Base-by-base conservation (phyloP, 2,113 vertebrate species). In the Oreochromis niloticus region DNA sequence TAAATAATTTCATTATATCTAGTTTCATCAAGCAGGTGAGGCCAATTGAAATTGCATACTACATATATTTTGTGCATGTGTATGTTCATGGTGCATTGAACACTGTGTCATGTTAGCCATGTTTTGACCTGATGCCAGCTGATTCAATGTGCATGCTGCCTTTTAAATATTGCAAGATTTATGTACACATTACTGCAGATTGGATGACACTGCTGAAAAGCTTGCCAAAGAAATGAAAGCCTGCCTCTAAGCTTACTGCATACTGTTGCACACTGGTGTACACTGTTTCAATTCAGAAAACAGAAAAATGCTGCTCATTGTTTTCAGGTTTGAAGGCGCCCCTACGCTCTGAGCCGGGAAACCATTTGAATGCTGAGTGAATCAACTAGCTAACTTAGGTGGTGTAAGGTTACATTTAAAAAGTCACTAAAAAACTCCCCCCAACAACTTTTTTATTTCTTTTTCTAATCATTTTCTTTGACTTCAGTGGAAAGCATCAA, bases 151-250 rank as follows among this genome's bases (percentile, higher is more conserved):
- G 71, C 16, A 17, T 0, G 2, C 68, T 46, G 14, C 41, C 24
- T 1, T 48, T 48, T 48, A 17, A 30, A 48, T 19, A 30, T 30
- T 30, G 71, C 8, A 48, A 19, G 43, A 43, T 73, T 48, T 73
- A 10, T 46, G 39, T 41, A 68, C 63, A 68, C 36, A 41, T 41
- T 68, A 14, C 19, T 68, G 0, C 0, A 4, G 63, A 43, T 0
- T 73, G 68, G 2, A 24, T 73, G 41, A 73, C 39, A 73, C 0
- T 17, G 22, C 39, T 73, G 39, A 46, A 27, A 73, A 9, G 14
- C 68, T 10, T 24, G 22, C 68, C 39, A 46, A 2, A 73, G 24
- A 50, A 75, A 14, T 50, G 10, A 32, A 78, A 75, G 24, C 24
- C 71, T 75, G 6, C 24, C 11, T 50, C 16, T 5, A 50, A 50